Base-by-base conservation (phyloP, 53 echinoderm and acorn worm species). In the Holothuria leucospilota region DNA sequence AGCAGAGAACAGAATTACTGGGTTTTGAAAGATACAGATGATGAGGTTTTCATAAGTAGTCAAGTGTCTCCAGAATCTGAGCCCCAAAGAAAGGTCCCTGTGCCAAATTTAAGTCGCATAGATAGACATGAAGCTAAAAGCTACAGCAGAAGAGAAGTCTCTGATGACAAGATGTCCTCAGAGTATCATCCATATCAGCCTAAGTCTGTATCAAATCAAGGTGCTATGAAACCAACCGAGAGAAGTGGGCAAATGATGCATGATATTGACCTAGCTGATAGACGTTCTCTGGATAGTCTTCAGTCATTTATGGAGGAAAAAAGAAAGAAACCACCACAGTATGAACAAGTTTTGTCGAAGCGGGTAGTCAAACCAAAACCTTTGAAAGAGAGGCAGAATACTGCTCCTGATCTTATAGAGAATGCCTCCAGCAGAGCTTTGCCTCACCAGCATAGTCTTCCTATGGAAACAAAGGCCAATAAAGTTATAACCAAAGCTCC, bases 11-110 rank as follows among this genome's bases (percentile, higher is more conserved):
- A 13, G 30, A 75, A 52, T 51, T 56, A 30, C 53, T 80, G 80
- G 80, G 59, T 80, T 34, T 29, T 80, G 18, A 59, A 80, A 34
- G 73, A 38, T 46, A 24, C 39, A 11, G 51, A 59, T 79, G 80
- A 80, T 80, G 80, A 60, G 62, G 60, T 80, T 13, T 80, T 80
- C 20, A 80, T 80, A 27, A 80, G 60, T 13, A 80, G 80, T 80
- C 80, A 80, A 59, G 80, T 34, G 8, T 29, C 29, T 27, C 80
- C 80, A 16, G 80, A 60, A 26, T 80, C 80, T 60, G 59, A 80
- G 23, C 56, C 78, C 78, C 49, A 42, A 9, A 51, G 56, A 29
- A 60, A 59, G 38, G 30, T 29, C 28, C 80, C 56, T 30, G 38
- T 25, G 0, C 20, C 80, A 16, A 56, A 18, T 56, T 15, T 56